Evolutionary conservation across 2,888 invertebrate genomes (phyloP).

Genomic region (Polylopha cassiicola): DNA sequence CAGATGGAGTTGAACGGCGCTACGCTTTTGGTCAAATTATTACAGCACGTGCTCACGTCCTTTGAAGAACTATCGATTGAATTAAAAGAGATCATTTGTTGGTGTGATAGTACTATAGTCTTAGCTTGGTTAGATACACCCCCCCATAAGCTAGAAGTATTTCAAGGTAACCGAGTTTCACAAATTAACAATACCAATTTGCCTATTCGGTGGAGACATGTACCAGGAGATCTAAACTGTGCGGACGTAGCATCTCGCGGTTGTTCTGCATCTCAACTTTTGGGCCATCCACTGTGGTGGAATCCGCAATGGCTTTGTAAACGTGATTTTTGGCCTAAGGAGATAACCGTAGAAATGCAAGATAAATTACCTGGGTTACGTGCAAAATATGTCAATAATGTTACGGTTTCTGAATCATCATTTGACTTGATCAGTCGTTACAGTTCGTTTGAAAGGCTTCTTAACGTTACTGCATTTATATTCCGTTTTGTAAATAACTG

Average conservation of each 20-base stretch:
- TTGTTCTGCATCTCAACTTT: background rate
- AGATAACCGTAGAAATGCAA: no score
- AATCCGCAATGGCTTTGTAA: background rate
- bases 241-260: slow-evolving; percentile 2
- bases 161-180: slow-evolving; percentile 6
- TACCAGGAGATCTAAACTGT: background rate
- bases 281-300: background rate
- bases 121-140: slow-evolving; percentile 4
- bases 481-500: no score
- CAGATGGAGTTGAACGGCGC: background rate
- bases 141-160: slow-evolving; percentile 6
- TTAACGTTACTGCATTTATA: no score
- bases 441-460: no score
- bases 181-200: background rate
- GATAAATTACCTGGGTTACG: no score
- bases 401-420: no score
- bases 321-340: background rate
- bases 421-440: no score
- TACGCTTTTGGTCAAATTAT: background rate
- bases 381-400: no score
- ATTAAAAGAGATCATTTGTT: slow-evolving; percentile 1
- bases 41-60: background rate
- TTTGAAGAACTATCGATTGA: background rate
- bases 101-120: slow-evolving; percentile 13
- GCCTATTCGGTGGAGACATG: background rate